Evolutionary conservation across 2,797 vertebrate species (phyloP).

Genomic region (Neosilurus hyrtlii): DNA sequence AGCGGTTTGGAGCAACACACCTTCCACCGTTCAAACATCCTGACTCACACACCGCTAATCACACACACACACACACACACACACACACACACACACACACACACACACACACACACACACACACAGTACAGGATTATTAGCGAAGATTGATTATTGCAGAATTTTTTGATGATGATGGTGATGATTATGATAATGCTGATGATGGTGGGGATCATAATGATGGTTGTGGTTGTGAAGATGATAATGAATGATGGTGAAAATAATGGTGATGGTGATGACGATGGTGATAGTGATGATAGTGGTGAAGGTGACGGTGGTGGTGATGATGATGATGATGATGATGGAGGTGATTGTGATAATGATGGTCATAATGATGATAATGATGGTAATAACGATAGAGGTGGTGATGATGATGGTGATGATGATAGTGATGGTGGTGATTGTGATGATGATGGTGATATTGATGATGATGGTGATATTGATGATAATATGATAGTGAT

Average conservation of each 20-base stretch:
- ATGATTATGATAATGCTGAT: neutral
- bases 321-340: too few species aligned
- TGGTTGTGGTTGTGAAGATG: neutral
- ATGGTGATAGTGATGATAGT: too few species aligned
- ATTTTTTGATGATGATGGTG: neutral
- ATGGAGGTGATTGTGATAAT: too few species aligned
- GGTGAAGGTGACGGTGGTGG: too few species aligned
- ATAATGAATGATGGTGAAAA: neutral
- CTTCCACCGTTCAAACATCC: slow-evolving; percentile 93
- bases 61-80: slow-evolving; percentile 83
- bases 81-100: slow-evolving; percentile 35
- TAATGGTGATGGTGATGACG: neutral
- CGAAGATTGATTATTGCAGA: neutral
- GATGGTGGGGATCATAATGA: neutral
- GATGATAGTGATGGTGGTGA: too few species aligned
- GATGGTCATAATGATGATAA: too few species aligned
- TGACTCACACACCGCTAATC: slow-evolving; percentile 92
- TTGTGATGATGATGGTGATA: too few species aligned
- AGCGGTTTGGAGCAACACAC: slow-evolving; percentile 95
- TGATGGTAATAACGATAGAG: too few species aligned
- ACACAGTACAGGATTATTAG: neutral
- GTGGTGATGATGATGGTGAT: too few species aligned
- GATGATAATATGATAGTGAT: too few species aligned
- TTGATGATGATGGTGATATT: too few species aligned
- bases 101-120: too few species aligned